Evolutionary conservation across 92 coral and sea anemone genomes (phyloP), one percentile per base, ranked within the genome.

Genomic region (Phenganax marumi): DNA sequence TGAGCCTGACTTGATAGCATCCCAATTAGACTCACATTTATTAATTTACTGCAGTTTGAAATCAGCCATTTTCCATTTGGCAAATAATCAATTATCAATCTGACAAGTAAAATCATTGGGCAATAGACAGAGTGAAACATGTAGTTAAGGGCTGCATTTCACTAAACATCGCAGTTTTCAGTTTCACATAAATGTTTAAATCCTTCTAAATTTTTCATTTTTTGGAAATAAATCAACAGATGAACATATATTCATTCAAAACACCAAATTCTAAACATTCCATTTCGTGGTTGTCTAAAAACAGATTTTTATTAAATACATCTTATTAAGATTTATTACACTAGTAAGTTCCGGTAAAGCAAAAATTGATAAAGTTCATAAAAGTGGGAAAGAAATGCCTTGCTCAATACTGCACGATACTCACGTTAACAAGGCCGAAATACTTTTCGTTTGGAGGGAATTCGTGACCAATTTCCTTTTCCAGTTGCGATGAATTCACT

Each of bases 371-470:
- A n/a, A 8, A 62, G 68, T 62, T n/a, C 3, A 62, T 7, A 25
- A 21, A 62, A 62, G 10, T 62, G 4, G 0, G 8, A 19, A 62
- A 8, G 14, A 6, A 33, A 66, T n/a, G 26, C 0, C 48, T 19
- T 7, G 14, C n/a, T 13, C 13, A 53, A 26, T 3, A 65, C 25
- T 21, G 49, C 18, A 49, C 49, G 50, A 62, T 14, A 89, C 98
- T 87, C 85, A 94, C 98, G 70, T 94, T 94, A 25, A 94, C 98
- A 77, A 94, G 88, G 58, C 98, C 98, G 84, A 94, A 94, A 85
- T 93, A 94, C 82, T 94, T 97, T 82, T 94, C 98, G 89, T 94
- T 94, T 60, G 92, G 98, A 54, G 98, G 98, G 83, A 94, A 94
- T 86, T 94, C 98, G 58, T 89, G 94, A 23, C 98, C 98, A 14